Conservation (phyloP, 2,888 invertebrate genomes). For the Julus scanicus region DNA sequence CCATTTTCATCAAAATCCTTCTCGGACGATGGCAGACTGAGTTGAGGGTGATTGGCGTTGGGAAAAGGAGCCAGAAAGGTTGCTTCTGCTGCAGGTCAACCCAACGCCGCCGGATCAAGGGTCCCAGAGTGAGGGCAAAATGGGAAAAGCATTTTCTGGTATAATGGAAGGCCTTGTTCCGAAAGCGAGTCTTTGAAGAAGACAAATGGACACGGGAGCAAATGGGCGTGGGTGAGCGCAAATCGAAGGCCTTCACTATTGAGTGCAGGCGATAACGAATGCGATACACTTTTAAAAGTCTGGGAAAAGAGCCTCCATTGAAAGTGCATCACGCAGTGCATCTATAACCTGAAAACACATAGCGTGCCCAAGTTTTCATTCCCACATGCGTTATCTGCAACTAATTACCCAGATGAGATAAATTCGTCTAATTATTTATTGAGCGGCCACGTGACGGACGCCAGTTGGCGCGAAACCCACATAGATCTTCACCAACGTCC, state of each 20-base stretch:
- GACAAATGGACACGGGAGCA: constrained; percentile 31
- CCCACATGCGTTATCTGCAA: constrained; percentile 48
- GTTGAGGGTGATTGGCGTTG: not conserved
- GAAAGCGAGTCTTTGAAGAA: constrained; percentile 5
- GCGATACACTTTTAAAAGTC: constrained; percentile 12
- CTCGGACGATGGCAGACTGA: not conserved
- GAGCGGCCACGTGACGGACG: constrained; percentile 41
- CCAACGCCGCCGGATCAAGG: not conserved
- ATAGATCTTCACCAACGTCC: constrained; percentile 41
- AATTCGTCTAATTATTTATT: constrained; percentile 51
- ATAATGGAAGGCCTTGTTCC: constrained; percentile 41
- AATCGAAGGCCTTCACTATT: not conserved
- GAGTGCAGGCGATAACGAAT: constrained; percentile 23
- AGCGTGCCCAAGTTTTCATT: constrained; percentile 26
- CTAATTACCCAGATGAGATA: constrained; percentile 53
- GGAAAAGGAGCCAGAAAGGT: not conserved
- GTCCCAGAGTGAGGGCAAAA: not conserved
- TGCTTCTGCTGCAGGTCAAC: not conserved
- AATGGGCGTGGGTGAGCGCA: not conserved
- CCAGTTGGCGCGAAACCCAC: constrained; percentile 43
- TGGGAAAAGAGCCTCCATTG: not conserved
- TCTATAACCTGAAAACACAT: not conserved
- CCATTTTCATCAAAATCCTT: not conserved
- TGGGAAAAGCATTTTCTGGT: constrained; percentile 4
- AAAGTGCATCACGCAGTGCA: not conserved